Evolutionary conservation across 1,140 invertebrate species (phyloP).

Genomic region (Eubasilissa regina): DNA sequence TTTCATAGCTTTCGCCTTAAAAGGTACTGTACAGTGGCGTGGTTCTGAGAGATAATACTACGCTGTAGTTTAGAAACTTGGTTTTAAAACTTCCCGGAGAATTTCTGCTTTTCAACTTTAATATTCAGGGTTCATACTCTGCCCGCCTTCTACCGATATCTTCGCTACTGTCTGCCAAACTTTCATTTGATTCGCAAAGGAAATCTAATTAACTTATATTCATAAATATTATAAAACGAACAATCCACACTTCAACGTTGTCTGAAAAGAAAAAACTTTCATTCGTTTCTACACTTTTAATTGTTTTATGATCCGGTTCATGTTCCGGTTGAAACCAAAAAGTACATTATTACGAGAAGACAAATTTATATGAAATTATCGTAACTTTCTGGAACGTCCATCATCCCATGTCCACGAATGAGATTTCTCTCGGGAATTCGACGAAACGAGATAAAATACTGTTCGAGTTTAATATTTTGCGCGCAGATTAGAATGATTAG

Average conservation of each 20-base stretch:
- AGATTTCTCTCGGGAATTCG: too few relatives aligned
- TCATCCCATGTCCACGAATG: too few relatives aligned
- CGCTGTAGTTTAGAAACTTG: neutral
- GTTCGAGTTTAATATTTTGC: too few relatives aligned
- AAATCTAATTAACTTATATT: neutral
- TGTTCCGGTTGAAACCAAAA: too few relatives aligned
- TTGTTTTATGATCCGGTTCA: neutral
- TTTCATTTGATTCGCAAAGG: neutral
- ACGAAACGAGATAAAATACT: too few relatives aligned
- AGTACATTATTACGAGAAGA: too few relatives aligned
- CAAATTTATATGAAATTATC: too few relatives aligned
- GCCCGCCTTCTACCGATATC: neutral
- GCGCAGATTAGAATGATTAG: too few relatives aligned
- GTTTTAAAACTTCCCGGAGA: conserved; percentile 3
- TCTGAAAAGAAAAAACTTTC: neutral
- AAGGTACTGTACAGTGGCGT: too few relatives aligned
- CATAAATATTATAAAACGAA: neutral
- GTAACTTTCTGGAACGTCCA: too few relatives aligned
- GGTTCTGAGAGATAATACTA: neutral
- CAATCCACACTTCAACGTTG: neutral
- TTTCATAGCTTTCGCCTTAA: too few relatives aligned
- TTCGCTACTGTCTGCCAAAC: neutral
- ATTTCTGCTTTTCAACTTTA: neutral
- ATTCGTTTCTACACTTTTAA: neutral
- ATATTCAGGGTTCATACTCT: conserved; percentile 15